Base-by-base conservation (phyloP, 1,140 invertebrate species). In the Formica exsecta region DNA sequence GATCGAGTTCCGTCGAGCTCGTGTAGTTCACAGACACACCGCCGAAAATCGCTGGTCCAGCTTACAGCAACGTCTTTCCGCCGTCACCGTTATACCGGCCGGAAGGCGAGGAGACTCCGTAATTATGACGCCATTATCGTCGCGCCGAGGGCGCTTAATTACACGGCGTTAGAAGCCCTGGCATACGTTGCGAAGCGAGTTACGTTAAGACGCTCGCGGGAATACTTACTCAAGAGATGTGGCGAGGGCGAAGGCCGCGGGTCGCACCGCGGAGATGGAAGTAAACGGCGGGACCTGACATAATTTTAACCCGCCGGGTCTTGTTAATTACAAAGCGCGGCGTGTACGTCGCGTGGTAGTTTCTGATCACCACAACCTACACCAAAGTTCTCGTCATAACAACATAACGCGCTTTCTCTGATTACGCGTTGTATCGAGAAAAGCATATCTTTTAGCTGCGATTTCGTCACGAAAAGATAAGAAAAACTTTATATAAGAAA, bases 201-300 rank as follows among this genome's bases (percentile, higher is more conserved):
- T 89, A 91, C 66, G 89, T 86, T 85, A 91, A 90, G 89, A 70
- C 65, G 86, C 90, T 90, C 89, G 83, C 89, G 89, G 90, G 89
- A 90, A 90, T 86, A 90, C 87, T 90, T 87, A 66, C 77, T 44
- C 68, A 44, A 25, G 51, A 77, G 79, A 79, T 38, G 85, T 13
- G 75, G 32, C 19, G 59, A 74, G 73, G n/a, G 51, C 66, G 79
- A 44, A 70, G 68, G 48, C 61, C 54, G 70, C 59, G 48, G 77
- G 84, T 59, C 59, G 74, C 54, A n/a, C 36, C 48, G 25, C 38
- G 36, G 22, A 48, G 75, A 36, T 32, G 48, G 87, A 88, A 44
- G 87, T 77, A 74, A 88, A 70, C 75, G 73, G 62, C 68, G 66
- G 65, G 76, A 86, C 41, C 85, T 51, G 77, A 73, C 85, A 86